Conservation (phyloP, 2,888 invertebrate genomes). For the Colostygia pectinataria region DNA sequence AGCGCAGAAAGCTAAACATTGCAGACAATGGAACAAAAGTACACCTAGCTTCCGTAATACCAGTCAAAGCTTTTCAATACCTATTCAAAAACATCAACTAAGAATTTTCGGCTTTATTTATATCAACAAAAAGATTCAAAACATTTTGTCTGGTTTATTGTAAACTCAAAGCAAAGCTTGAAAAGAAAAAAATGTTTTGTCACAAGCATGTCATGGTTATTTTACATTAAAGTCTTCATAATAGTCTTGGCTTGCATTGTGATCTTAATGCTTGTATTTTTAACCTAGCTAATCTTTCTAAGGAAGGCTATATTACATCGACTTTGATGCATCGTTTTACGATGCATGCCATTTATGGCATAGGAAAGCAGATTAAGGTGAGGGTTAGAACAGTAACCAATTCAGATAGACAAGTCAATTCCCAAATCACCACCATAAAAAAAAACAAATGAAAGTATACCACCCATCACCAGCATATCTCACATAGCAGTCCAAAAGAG, state of each 20-base stretch:
- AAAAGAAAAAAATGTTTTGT: constrained; percentile 8
- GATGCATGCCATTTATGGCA: too few species aligned
- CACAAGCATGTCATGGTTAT: constrained; percentile 7
- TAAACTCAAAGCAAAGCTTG: background rate
- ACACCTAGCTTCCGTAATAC: constrained; percentile 13
- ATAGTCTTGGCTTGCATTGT: too few species aligned
- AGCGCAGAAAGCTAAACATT: constrained; percentile 8
- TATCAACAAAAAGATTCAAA: background rate
- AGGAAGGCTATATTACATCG: too few species aligned
- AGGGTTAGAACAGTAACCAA: too few species aligned
- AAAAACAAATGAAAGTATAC: too few species aligned
- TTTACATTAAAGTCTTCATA: constrained; percentile 2
- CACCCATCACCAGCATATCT: too few species aligned
- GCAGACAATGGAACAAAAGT: constrained; percentile 19
- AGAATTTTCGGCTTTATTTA: constrained; percentile 1
- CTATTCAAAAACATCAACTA: constrained; percentile 6
- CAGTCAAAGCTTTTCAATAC: constrained; percentile 31
- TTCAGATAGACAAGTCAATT: too few species aligned
- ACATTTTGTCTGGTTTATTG: background rate
- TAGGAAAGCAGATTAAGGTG: too few species aligned
- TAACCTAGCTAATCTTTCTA: too few species aligned
- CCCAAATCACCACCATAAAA: too few species aligned
- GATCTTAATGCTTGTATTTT: constrained; percentile 4
- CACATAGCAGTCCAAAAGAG: too few species aligned
- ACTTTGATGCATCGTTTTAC: too few species aligned